Evolutionary conservation across 2,888 invertebrate species (phyloP).

Genomic region (Heteromurus nitidus): DNA sequence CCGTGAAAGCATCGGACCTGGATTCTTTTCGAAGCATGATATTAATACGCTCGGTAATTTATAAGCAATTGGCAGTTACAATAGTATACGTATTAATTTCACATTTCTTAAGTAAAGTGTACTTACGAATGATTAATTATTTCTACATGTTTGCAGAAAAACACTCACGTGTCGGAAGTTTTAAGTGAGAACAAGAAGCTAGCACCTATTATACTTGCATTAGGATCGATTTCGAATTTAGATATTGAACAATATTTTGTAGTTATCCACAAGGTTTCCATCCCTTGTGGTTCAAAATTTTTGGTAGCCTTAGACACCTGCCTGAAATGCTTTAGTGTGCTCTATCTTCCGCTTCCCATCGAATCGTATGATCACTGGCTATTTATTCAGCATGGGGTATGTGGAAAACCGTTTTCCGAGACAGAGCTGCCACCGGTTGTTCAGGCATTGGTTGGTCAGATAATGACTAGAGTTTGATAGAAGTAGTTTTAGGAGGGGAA

Average conservation of each 20-base stretch:
- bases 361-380: slow-evolving; percentile 25
- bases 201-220: slow-evolving; percentile 1
- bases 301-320: slow-evolving; percentile 11
- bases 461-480: slow-evolving; percentile 6
- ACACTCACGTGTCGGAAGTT: slow-evolving; percentile 25
- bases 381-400: slow-evolving; percentile 14
- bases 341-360: slow-evolving; percentile 1
- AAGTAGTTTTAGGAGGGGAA: no score
- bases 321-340: slow-evolving; percentile 2
- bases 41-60: neutral
- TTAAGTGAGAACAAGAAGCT: neutral
- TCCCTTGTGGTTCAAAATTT: slow-evolving; percentile 19
- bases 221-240: neutral
- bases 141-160: slow-evolving; percentile 10
- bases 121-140: no score
- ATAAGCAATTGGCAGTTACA: neutral
- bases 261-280: neutral
- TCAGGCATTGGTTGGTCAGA: slow-evolving; percentile 3
- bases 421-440: neutral
- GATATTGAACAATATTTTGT: slow-evolving; percentile 1
- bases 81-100: neutral
- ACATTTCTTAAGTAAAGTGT: neutral
- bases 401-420: slow-evolving; percentile 1
- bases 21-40: slow-evolving; percentile 16
- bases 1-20: slow-evolving; percentile 9